Evolutionary conservation across 2,113 vertebrate genomes (phyloP).

Genomic region (Urocolius indicus): DNA sequence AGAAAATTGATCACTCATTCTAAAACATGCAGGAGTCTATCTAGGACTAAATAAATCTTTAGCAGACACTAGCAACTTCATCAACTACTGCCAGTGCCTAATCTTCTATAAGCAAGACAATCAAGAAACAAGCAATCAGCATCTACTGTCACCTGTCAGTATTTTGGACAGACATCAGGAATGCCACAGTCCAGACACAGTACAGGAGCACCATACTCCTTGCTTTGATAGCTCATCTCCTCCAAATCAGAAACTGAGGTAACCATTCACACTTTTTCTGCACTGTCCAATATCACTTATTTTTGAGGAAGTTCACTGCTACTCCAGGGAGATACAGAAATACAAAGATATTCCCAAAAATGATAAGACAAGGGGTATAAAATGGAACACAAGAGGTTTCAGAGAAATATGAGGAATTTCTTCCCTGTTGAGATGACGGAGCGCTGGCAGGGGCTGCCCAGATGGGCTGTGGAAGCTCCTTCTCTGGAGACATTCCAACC

Average conservation of each 20-base stretch:
- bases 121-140: slow-evolving; percentile 40
- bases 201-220: not conserved
- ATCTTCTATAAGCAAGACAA: slow-evolving; percentile 48
- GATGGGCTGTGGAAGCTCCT: no score
- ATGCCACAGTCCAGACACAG: not conserved
- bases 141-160: slow-evolving; percentile 9
- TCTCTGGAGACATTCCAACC: no score
- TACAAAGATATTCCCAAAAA: no score
- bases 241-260: not conserved
- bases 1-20: slow-evolving; percentile 42
- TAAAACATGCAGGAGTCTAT: slow-evolving; percentile 40
- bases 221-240: not conserved
- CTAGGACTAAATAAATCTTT: slow-evolving; percentile 54
- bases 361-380: no score
- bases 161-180: not conserved
- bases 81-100: slow-evolving; percentile 38
- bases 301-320: slow-evolving; percentile 11
- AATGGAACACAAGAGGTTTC: no score
- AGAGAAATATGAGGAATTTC: no score
- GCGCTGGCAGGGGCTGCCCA: no score
- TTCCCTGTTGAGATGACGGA: no score
- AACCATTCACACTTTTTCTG: not conserved
- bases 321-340: not conserved
- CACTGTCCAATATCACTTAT: not conserved
- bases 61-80: slow-evolving; percentile 28